Evolutionary conservation across 2,113 vertebrate species (phyloP).

Genomic region (Callorhinus ursinus): DNA sequence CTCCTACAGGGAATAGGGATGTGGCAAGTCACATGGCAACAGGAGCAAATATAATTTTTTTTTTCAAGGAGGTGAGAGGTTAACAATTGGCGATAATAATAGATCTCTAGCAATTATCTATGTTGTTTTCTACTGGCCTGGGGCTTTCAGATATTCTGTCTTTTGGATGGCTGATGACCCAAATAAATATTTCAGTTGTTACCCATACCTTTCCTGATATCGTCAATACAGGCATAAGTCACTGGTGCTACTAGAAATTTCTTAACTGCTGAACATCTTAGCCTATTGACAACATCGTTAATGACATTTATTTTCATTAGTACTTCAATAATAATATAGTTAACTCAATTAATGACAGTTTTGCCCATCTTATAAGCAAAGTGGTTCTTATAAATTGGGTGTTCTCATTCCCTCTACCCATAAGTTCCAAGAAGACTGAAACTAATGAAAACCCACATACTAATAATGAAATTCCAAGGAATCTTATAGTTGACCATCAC

Average conservation of each 20-base stretch:
- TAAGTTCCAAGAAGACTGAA: background rate
- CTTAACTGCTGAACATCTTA: background rate
- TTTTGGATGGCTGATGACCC: background rate
- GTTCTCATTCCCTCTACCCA: background rate
- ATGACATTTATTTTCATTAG: background rate
- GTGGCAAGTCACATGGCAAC: background rate
- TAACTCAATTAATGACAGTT: background rate
- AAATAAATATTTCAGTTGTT: background rate
- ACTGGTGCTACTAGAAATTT: background rate
- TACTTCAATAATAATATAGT: background rate
- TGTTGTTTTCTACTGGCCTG: background rate
- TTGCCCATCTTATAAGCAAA: background rate
- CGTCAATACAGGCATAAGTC: background rate
- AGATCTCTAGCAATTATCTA: background rate
- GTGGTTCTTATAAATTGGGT: background rate
- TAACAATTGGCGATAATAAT: background rate
- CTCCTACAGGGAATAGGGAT: background rate
- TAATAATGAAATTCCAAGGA: background rate
- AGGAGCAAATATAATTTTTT: background rate
- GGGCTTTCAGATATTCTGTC: background rate
- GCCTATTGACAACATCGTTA: background rate
- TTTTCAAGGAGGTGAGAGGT: background rate
- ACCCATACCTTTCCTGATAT: background rate
- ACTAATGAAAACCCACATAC: background rate
- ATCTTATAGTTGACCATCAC: background rate